Conservation (phyloP, 2,113 vertebrate species). For the Neotoma lepida region DNA sequence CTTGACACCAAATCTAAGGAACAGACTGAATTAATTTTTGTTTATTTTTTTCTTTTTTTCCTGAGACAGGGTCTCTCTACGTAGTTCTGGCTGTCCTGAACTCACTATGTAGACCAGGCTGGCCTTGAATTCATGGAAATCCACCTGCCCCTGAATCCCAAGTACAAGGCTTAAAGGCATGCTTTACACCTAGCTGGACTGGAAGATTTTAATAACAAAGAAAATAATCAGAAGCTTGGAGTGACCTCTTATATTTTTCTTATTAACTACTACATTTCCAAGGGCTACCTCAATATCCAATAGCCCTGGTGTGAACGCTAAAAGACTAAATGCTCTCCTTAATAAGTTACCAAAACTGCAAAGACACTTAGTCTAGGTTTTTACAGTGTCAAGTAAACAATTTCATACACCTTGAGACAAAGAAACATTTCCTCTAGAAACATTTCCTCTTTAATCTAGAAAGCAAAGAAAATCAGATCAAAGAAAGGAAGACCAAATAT, state of each 20-base stretch:
- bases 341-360: conserved; percentile 40
- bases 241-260: not conserved
- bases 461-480: not conserved
- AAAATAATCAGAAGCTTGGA: conserved; percentile 4
- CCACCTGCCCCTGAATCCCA: not conserved
- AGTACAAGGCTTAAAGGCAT: no score
- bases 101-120: not conserved
- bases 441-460: not conserved
- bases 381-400: not conserved
- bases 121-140: not conserved
- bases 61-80: not conserved
- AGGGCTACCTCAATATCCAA: not conserved
- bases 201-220: conserved; percentile 38
- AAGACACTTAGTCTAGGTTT: not conserved
- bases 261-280: not conserved
- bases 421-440: not conserved
- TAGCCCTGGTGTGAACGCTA: not conserved
- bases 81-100: not conserved
- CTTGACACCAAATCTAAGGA: conserved; percentile 44
- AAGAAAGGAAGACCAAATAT: not conserved
- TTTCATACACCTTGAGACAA: conserved; percentile 31
- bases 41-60: not conserved
- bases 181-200: not conserved
- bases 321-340: not conserved
- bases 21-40: not conserved